These are phyloP conservation scores for Archaeoteleia sp. DNA, from an alignment of 2,888 invertebrate species.

Conservation along the genomic window DNA sequence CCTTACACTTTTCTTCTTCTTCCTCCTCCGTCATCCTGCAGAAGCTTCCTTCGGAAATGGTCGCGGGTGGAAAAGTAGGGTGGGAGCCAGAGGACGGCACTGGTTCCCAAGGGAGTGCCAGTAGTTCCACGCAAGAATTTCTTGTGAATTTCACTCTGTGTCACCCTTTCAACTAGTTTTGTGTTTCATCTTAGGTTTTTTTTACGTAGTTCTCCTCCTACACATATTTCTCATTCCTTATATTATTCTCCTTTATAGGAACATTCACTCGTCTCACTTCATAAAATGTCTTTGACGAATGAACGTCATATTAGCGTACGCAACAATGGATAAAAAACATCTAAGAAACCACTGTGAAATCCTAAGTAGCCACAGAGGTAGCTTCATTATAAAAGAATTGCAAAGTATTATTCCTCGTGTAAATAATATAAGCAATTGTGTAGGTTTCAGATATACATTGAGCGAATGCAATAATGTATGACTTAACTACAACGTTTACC, in stretches of 20 bases:
- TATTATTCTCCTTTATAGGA: too few relatives aligned
- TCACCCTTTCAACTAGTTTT: constrained; percentile 33
- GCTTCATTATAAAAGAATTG: neutral
- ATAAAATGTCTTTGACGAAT: too few relatives aligned
- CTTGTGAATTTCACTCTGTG: constrained; percentile 42
- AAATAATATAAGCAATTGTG: too few relatives aligned
- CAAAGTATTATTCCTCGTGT: too few relatives aligned
- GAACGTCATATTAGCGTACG: too few relatives aligned
- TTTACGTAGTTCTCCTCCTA: constrained; percentile 23
- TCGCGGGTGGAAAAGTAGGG: constrained; percentile 52
- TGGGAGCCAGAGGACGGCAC: constrained; percentile 39
- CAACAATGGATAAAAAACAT: neutral
- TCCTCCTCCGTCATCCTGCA: constrained; percentile 56
- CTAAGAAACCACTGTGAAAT: constrained; percentile 15
- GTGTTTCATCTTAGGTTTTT: too few relatives aligned
- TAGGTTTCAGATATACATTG: too few relatives aligned
- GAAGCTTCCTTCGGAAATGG: constrained; percentile 47
- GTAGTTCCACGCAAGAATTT: constrained; percentile 61
- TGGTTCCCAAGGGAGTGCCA: constrained; percentile 51
- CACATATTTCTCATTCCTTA: constrained; percentile 8
- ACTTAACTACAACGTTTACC: too few relatives aligned
- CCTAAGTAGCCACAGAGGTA: constrained; percentile 18
- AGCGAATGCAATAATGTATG: neutral
- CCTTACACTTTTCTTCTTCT: constrained; percentile 66
- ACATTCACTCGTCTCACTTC: too few relatives aligned